A percentile compares a stretch with the other conserved stretches of the same genome.
These are phyloP conservation scores for Chrysogorgia sp. DNA, from an alignment of 92 coral and sea anemone species.

Conservation along the genomic window DNA sequence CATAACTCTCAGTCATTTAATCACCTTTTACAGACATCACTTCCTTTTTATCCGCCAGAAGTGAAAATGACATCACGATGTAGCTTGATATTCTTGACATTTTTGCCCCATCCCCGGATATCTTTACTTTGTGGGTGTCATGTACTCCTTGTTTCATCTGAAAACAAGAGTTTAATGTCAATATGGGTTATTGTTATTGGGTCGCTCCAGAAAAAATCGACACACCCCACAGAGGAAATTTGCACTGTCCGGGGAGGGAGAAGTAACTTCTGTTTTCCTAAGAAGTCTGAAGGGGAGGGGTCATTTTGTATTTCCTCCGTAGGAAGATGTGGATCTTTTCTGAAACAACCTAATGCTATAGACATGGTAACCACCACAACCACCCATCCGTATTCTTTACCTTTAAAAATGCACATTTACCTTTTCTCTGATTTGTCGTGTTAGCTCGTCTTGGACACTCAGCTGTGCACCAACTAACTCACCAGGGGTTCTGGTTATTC, in stretches of 20 bases:
- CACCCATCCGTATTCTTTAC: background rate
- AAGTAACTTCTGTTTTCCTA: too few species aligned
- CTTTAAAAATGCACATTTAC: slow-evolving; percentile 4
- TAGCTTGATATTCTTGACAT: slow-evolving; percentile 46
- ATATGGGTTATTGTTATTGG: slow-evolving; percentile 5
- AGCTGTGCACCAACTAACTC: slow-evolving; percentile 31
- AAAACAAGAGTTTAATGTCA: slow-evolving; percentile 15
- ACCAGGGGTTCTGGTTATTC: slow-evolving; percentile 45
- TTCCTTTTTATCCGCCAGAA: slow-evolving; percentile 43
- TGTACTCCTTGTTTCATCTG: slow-evolving; percentile 14
- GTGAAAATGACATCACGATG: slow-evolving; percentile 48
- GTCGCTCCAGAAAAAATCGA: background rate
- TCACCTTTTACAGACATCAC: slow-evolving; percentile 58
- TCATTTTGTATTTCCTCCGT: background rate
- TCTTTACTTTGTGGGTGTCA: slow-evolving; percentile 9
- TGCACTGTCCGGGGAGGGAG: slow-evolving; percentile 8
- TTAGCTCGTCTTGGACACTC: slow-evolving; percentile 31
- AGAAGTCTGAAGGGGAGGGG: slow-evolving; percentile 3
- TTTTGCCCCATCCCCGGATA: slow-evolving; percentile 49
- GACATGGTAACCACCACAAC: slow-evolving; percentile 14
- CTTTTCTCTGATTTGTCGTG: slow-evolving; percentile 21
- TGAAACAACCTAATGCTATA: slow-evolving; percentile 12
- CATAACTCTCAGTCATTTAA: background rate
- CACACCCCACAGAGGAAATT: background rate
- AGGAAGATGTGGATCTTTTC: too few species aligned